phyloP scores from a whole-genome alignment of 2,888 invertebrate species.

The Agonopterix subpropinquella region DNA sequence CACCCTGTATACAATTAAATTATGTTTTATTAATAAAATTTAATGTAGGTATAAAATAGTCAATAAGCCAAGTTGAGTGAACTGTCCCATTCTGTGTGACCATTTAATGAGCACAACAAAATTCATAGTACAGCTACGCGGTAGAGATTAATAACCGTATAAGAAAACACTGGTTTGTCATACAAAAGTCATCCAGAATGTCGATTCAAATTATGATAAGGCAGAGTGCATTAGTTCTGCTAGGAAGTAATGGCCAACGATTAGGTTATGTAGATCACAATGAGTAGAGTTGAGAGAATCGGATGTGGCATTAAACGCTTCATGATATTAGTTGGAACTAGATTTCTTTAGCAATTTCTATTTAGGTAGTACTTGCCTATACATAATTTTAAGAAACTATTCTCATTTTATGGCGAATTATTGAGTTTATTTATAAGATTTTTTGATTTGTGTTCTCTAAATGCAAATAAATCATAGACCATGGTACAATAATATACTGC shows the following conservation, averaged over 20 bases:
- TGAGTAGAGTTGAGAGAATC: constrained; percentile 11
- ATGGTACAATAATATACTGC: no score
- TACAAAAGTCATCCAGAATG: constrained; percentile 67
- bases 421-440: no score
- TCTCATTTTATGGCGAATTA: no score
- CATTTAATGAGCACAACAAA: constrained; percentile 39
- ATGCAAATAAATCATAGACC: no score
- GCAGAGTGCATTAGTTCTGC: constrained; percentile 69
- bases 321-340: no score
- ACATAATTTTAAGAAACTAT: no score
- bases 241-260: constrained; percentile 63
- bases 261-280: constrained; percentile 42
- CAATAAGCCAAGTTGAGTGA: constrained; percentile 33
- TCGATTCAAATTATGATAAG: constrained; percentile 75
- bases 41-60: constrained; percentile 4
- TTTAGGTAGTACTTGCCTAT: no score
- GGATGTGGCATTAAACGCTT: constrained; percentile 32
- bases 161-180: constrained; percentile 71
- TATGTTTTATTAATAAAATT: no score
- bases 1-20: no score
- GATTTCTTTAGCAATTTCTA: no score
- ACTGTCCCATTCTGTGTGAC: constrained; percentile 24
- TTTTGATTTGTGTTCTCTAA: no score
- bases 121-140: constrained; percentile 44
- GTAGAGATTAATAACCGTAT: constrained; percentile 70